Evolutionary conservation across 1,140 invertebrate species (phyloP).

Genomic region (Atopsyche davidsoni): DNA sequence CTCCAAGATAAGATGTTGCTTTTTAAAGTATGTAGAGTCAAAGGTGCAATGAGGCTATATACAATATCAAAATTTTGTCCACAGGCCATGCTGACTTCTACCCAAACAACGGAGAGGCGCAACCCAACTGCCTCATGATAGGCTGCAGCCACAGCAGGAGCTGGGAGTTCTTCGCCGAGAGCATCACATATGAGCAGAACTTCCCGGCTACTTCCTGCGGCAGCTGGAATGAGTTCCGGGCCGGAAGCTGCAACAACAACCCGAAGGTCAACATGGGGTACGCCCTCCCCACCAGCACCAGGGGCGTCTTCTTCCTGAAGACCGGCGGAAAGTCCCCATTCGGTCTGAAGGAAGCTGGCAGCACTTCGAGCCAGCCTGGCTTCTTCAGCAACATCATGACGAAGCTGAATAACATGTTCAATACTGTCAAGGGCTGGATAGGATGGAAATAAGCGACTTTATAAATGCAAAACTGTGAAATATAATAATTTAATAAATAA

Average conservation of each 20-base stretch:
- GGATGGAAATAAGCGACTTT: too few species aligned
- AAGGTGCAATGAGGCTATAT: not conserved
- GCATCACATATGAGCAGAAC: slow-evolving; percentile 47
- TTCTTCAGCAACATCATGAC: too few species aligned
- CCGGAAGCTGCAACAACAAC: slow-evolving; percentile 43
- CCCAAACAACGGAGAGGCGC: slow-evolving; percentile 55
- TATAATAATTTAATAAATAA: too few species aligned
- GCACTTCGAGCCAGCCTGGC: too few species aligned
- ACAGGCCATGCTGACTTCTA: slow-evolving; percentile 58
- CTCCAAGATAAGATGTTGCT: not conserved
- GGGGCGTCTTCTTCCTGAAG: slow-evolving; percentile 42
- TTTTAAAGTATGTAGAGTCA: not conserved
- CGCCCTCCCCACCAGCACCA: slow-evolving; percentile 39
- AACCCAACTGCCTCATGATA: slow-evolving; percentile 57
- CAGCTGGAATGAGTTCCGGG: slow-evolving; percentile 44
- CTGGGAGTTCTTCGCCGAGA: slow-evolving; percentile 54
- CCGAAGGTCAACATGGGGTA: slow-evolving; percentile 49
- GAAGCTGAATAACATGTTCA: too few species aligned
- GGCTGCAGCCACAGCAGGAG: slow-evolving; percentile 58
- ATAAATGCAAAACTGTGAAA: too few species aligned
- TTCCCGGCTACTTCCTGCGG: slow-evolving; percentile 47
- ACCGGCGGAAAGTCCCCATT: slow-evolving; percentile 2
- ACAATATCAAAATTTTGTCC: not conserved
- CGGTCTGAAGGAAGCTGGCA: slow-evolving; percentile 3
- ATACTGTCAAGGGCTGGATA: too few species aligned